A percentile compares a stretch with the other conserved stretches of the same genome.
Evolutionary conservation across 2,888 invertebrate species (phyloP).

Genomic region (Drosophila subsilvestris): DNA sequence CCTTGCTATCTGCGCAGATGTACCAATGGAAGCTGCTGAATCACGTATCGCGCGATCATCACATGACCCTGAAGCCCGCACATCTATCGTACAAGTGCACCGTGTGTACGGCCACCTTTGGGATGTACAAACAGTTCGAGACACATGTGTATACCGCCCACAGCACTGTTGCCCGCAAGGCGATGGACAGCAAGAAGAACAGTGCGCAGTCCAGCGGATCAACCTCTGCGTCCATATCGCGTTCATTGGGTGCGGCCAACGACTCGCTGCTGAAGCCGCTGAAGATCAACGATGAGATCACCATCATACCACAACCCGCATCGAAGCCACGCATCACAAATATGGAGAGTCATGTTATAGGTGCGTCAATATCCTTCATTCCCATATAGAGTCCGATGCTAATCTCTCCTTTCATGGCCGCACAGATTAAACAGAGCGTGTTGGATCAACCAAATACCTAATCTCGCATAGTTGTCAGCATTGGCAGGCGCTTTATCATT

Average conservation of each 20-base stretch:
- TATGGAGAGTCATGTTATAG: constrained; percentile 84
- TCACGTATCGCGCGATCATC: constrained; percentile 96
- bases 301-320: constrained; percentile 93
- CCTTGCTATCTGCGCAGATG: constrained; percentile 86
- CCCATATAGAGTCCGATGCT: not conserved
- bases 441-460: constrained; percentile 73
- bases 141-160: constrained; percentile 97
- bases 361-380: constrained; percentile 55
- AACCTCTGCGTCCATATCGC: constrained; percentile 58
- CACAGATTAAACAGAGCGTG: constrained; percentile 62
- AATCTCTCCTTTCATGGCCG: not conserved
- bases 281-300: constrained; percentile 95
- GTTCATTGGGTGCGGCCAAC: constrained; percentile 80
- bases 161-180: constrained; percentile 94
- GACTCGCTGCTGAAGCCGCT: constrained; percentile 91
- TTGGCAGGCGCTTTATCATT: constrained; percentile 63
- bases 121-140: constrained; percentile 97
- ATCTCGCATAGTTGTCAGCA: constrained; percentile 74
- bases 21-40: constrained; percentile 97
- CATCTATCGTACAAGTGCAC: constrained; percentile 97
- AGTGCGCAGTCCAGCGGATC: constrained; percentile 64
- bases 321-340: constrained; percentile 84
- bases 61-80: constrained; percentile 95
- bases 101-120: constrained; percentile 96
- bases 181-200: constrained; percentile 87